Evolutionary conservation across 2,888 invertebrate species (phyloP), one percentile per base, ranked within the genome.

Genomic region (Cheilosia vernalis): DNA sequence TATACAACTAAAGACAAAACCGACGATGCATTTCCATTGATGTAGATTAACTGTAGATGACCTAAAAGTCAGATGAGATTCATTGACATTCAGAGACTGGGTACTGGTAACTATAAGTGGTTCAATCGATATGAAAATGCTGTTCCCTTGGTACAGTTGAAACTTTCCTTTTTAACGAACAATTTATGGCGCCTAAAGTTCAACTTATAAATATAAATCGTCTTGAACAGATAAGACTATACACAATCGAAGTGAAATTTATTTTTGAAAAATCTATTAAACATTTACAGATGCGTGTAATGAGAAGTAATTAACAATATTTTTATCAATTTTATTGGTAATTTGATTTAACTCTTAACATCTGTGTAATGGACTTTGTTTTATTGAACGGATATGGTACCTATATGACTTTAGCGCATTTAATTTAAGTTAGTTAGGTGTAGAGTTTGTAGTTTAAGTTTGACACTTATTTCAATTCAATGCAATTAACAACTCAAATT

Each of bases 21-120:
- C 15, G 30, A 42, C 58, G 58, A 63, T n/a, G 15, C 15, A 51
- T 67, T 53, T 61, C 19, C 47, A 67, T 80, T 67, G 60, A 55
- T 61, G 56, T 67, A 63, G 56, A 72, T 63, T 49, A 56, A 78
- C 61, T 73, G 56, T 37, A 84, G 69, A 67, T 84, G 79, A 79
- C 79, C 79, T 51, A 24, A 37, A 56, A 63, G 63, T 70, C 80
- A 79, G 64, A 60, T 27, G 49, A 56, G 76, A 74, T 76, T 69
- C 56, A 76, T 78, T 72, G 73, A 67, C 37, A 51, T 61, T 55
- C 30, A 37, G 56, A 37, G 30, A 37, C 21, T 17, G 17, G 3
- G 44, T 7, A 42, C 6, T n/a, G 15, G n/a, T 42, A 42, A 17
- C 21, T 53, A 6, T n/a, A 27, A 30, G 15, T n/a, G 42, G 15